These are phyloP conservation scores for Hirtodrosophila trivittata DNA, from an alignment of 2,888 invertebrate genomes.

Conservation along the genomic window DNA sequence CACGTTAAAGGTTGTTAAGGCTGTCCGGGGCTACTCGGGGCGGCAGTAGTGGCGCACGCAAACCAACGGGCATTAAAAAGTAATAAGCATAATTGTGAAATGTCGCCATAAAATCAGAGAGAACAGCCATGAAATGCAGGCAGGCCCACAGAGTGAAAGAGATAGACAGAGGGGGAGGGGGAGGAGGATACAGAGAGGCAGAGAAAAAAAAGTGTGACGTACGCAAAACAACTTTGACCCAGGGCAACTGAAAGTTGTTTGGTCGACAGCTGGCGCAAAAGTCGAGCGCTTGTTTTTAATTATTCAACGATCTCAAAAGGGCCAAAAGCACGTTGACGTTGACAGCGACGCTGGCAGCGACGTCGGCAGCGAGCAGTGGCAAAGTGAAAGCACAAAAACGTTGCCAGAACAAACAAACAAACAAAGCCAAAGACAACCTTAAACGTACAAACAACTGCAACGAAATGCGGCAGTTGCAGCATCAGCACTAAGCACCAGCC, in stretches of 20 bases:
- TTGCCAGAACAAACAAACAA: conserved; percentile 21
- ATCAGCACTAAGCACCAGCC: conserved; percentile 5
- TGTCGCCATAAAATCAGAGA: conserved; percentile 35
- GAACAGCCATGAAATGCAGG: conserved; percentile 25
- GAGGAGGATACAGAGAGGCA: not conserved
- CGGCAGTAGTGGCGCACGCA: conserved; percentile 32
- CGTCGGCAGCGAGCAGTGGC: not conserved
- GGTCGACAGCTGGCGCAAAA: conserved; percentile 69
- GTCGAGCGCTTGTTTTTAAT: conserved; percentile 67
- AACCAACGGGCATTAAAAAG: conserved; percentile 64
- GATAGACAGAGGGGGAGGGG: not conserved
- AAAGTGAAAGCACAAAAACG: conserved; percentile 21
- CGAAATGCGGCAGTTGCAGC: conserved; percentile 31
- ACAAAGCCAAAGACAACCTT: conserved; percentile 20
- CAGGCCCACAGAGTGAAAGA: not conserved
- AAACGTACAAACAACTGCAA: conserved; percentile 60
- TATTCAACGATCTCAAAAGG: conserved; percentile 62
- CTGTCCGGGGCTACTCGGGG: too few species aligned
- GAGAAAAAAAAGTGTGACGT: conserved; percentile 45
- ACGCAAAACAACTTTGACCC: conserved; percentile 69
- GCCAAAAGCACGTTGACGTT: conserved; percentile 23
- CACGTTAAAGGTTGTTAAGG: not conserved
- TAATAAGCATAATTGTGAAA: conserved; percentile 76
- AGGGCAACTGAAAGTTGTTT: conserved; percentile 66
- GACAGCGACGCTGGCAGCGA: conserved; percentile 20